phyloP scores from a whole-genome alignment of 2,888 invertebrate genomes.

The Chymomyza fuscimana region DNA sequence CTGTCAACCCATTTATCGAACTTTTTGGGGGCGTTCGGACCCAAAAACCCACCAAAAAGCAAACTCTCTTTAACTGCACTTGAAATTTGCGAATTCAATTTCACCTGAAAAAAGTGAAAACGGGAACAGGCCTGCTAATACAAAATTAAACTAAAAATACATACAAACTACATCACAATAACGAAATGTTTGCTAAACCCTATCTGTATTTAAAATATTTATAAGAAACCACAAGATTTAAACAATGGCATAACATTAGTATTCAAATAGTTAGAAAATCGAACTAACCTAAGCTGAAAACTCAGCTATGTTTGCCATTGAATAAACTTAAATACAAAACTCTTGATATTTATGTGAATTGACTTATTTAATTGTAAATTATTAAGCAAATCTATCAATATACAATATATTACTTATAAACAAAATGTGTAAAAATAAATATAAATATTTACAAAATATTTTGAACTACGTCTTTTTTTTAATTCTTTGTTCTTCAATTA shows the following conservation, averaged over 20 bases:
- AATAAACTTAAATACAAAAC: slow-evolving; percentile 14
- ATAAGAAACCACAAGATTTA: neutral
- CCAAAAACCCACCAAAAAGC: too few relatives aligned
- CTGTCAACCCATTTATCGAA: too few relatives aligned
- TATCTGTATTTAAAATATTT: neutral
- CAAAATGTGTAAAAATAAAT: slow-evolving; percentile 47
- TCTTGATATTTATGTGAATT: slow-evolving; percentile 59
- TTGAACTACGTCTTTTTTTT: slow-evolving; percentile 27
- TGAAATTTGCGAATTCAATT: too few relatives aligned
- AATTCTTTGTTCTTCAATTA: slow-evolving; percentile 33
- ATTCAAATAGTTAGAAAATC: neutral
- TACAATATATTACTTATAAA: slow-evolving; percentile 26
- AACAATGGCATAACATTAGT: neutral
- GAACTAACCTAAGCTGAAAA: neutral
- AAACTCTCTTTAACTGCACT: too few relatives aligned
- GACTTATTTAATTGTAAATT: slow-evolving; percentile 62
- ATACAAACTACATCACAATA: neutral
- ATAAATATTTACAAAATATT: slow-evolving; percentile 22
- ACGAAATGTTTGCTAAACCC: slow-evolving; percentile 1
- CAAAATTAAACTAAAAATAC: slow-evolving; percentile 27
- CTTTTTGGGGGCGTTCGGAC: too few relatives aligned
- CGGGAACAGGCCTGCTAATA: too few relatives aligned
- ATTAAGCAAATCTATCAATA: slow-evolving; percentile 41
- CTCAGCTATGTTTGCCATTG: slow-evolving; percentile 21
- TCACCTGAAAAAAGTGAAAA: too few relatives aligned